Conservation (phyloP, 2,888 invertebrate species). For the Coleophora deauratella region DNA sequence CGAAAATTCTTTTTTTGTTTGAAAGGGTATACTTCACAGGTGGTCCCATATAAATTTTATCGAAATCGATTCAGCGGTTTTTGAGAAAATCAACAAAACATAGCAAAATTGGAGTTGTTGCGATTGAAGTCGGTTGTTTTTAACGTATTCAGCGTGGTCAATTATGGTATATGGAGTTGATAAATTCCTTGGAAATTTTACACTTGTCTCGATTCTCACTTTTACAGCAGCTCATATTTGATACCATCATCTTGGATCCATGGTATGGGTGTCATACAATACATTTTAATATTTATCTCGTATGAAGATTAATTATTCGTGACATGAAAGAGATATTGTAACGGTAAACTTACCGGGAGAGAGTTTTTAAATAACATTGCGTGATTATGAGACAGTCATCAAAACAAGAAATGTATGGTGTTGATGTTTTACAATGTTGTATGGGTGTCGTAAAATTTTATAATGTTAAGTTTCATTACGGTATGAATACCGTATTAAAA, state of each 20-base stretch:
- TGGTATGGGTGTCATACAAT: not conserved
- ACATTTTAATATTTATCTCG: constrained; percentile 2
- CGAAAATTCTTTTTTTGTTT: too few species aligned
- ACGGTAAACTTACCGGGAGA: not conserved
- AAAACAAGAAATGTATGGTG: not conserved
- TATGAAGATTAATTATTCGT: not conserved
- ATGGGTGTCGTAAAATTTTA: not conserved
- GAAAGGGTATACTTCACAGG: too few species aligned
- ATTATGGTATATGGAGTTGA: too few species aligned
- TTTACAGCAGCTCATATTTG: not conserved
- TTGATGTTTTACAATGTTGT: not conserved
- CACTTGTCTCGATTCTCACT: not conserved
- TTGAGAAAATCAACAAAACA: too few species aligned
- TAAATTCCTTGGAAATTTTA: too few species aligned
- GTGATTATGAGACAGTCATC: not conserved
- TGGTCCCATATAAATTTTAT: too few species aligned
- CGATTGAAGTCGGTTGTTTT: too few species aligned
- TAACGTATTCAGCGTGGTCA: too few species aligned
- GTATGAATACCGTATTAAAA: too few species aligned
- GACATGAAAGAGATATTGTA: not conserved
- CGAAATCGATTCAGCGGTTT: too few species aligned
- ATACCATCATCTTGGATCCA: not conserved
- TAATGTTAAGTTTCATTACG: not conserved
- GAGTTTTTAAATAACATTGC: not conserved
- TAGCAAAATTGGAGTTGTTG: too few species aligned